phyloP scores from a whole-genome alignment of 2,113 vertebrate genomes.

The Rhinichthys klamathensis region DNA sequence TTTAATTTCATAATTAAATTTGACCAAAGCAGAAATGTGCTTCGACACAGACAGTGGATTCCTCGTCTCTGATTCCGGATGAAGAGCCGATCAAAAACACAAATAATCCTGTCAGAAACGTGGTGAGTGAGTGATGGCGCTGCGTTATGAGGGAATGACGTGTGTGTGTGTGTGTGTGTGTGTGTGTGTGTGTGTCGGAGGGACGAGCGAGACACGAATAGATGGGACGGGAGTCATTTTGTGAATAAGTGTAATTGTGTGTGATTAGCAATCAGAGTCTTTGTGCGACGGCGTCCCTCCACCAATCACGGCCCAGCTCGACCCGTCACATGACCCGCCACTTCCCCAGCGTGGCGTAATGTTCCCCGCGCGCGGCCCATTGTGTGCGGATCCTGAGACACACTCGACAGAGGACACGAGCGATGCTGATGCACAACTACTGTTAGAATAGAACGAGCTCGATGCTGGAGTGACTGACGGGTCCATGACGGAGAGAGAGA shows the following conservation, averaged over 20 bases:
- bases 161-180: not conserved
- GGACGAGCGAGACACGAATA: not conserved
- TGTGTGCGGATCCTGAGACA: conserved; percentile 31
- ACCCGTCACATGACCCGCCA: conserved; percentile 12
- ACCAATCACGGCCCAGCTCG: conserved; percentile 63
- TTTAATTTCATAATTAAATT: too few relatives aligned
- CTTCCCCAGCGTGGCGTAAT: conserved; percentile 14
- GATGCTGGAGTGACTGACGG: conserved; percentile 45
- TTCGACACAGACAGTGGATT: too few relatives aligned
- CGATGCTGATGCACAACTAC: not conserved
- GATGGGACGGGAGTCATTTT: conserved; percentile 46
- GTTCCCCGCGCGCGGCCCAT: conserved; percentile 38
- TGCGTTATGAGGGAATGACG: too few relatives aligned
- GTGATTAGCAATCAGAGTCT: conserved; percentile 77
- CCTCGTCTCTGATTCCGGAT: too few relatives aligned
- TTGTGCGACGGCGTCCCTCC: conserved; percentile 65
- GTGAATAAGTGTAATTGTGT: conserved; percentile 75
- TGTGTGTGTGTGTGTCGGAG: not conserved
- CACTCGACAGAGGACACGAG: not conserved
- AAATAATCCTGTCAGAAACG: too few relatives aligned
- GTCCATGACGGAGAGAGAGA: too few relatives aligned
- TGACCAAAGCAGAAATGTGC: too few relatives aligned
- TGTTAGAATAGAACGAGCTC: not conserved
- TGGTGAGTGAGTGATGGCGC: too few relatives aligned
- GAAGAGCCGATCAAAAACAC: too few relatives aligned